Percentiles rank a stretch among this genome's conserved stretches.
phyloP scores from a whole-genome alignment of 2,797 vertebrate species.

The Pantherophis vulpinus region DNA sequence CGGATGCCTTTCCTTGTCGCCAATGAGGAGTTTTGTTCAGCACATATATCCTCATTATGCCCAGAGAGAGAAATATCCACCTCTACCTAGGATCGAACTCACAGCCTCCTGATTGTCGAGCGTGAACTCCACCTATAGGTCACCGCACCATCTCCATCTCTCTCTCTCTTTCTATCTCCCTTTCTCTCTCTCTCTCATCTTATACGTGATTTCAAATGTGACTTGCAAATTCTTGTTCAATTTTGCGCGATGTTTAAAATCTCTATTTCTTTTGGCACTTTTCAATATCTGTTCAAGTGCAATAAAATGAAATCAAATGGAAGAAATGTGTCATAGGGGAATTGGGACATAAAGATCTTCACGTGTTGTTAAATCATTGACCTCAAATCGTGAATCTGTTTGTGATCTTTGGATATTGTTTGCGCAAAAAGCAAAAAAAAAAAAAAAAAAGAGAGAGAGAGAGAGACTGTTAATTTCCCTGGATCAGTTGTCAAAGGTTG shows the following conservation, averaged over 20 bases:
- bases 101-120: no score
- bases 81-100: no score
- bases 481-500: not conserved
- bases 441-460: no score
- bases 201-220: not conserved
- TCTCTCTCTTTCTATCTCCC: no score
- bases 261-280: not conserved
- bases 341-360: not conserved
- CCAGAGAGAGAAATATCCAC: no score
- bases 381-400: not conserved
- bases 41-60: no score
- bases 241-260: not conserved
- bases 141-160: no score
- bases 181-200: no score
- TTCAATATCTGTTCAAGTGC: not conserved
- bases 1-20: no score
- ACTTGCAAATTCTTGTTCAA: not conserved
- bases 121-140: no score
- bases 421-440: not conserved
- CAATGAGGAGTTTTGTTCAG: no score
- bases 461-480: not conserved
- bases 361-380: not conserved
- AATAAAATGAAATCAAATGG: not conserved
- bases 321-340: not conserved
- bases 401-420: not conserved